Conservation (phyloP, 2,888 invertebrate species). For the Caenorhabditis drosophilae region DNA sequence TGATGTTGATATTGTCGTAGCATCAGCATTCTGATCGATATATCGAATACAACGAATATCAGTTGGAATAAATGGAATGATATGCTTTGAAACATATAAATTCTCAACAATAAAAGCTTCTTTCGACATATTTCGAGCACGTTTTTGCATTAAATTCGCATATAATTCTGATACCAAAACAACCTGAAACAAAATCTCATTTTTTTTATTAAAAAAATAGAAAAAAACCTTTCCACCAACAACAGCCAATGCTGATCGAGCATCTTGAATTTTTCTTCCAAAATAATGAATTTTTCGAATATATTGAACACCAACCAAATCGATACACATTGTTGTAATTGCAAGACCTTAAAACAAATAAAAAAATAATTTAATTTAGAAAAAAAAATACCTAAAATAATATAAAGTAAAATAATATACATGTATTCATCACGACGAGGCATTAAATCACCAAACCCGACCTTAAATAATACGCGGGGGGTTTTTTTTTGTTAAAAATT, state of each 20-base stretch:
- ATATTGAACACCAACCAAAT: constrained; percentile 69
- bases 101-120: constrained; percentile 69
- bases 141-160: constrained; percentile 68
- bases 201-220: background rate
- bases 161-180: constrained; percentile 69
- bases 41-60: constrained; percentile 68
- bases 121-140: constrained; percentile 56
- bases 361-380: no score
- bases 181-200: constrained; percentile 57
- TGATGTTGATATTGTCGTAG: constrained; percentile 54
- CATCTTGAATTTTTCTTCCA: constrained; percentile 69
- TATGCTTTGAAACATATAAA: constrained; percentile 68
- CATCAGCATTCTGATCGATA: constrained; percentile 62
- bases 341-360: constrained; percentile 60
- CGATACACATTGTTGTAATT: constrained; percentile 70
- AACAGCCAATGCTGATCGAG: constrained; percentile 67
- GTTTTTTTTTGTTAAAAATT: background rate
- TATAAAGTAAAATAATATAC: constrained; percentile 68
- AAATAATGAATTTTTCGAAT: constrained; percentile 69
- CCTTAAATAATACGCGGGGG: constrained; percentile 39
- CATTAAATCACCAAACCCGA: constrained; percentile 69
- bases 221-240: constrained; percentile 67
- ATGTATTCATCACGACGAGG: constrained; percentile 67
- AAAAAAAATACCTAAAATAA: constrained; percentile 60
- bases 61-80: constrained; percentile 68